Base-by-base conservation (phyloP, 2,113 vertebrate species). In the Phalacrocorax brasilianus region DNA sequence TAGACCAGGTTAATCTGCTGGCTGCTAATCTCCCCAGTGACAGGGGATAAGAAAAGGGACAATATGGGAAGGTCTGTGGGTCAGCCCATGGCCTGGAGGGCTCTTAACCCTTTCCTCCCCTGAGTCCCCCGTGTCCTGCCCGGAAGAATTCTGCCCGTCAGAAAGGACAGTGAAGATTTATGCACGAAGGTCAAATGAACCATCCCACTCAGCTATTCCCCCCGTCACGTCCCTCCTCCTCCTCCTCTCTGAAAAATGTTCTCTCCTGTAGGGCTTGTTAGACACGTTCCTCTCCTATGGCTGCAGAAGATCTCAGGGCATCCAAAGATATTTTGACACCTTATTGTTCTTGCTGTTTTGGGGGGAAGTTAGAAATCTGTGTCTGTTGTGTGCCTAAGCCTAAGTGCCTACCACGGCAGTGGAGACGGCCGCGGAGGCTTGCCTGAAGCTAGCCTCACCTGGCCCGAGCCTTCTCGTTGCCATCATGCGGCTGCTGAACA, bases 81-180 rank as follows among this genome's bases (percentile, higher is more conserved):
- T 91, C 97, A 97, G 78, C 35, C 52, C 68, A n/a, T 75, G 94
- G 88, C 95, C 94, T 89, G 80, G 38, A 95, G 94, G 62, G 71
- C 74, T 95, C 78, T 97, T 96, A 96, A 97, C 82, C 75, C 78
- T 68, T 91, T 95, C 45, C 11, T 81, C 30, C 20, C 80, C 42
- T n/a, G 23, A 59, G 28, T 77, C 17, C 21, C 4, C 23, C 4
- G 8, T 12, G 42, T 73, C 40, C 71, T 71, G 26, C 66, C 49
- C 81, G 66, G 58, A 65, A 91, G 76, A 91, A 95, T 84, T 49
- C 72, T 47, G 50, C 20, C 53, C 78, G 50, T 24, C 45, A 21
- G 70, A 44, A 80, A 56, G 28, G 45, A 73, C 52, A 44, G 45
- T 12, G n/a, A 66, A 62, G 62, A 33, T 58, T 77, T 68, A 26